Conservation (phyloP, 92 coral and sea anemone species). For the Metridium senile region DNA sequence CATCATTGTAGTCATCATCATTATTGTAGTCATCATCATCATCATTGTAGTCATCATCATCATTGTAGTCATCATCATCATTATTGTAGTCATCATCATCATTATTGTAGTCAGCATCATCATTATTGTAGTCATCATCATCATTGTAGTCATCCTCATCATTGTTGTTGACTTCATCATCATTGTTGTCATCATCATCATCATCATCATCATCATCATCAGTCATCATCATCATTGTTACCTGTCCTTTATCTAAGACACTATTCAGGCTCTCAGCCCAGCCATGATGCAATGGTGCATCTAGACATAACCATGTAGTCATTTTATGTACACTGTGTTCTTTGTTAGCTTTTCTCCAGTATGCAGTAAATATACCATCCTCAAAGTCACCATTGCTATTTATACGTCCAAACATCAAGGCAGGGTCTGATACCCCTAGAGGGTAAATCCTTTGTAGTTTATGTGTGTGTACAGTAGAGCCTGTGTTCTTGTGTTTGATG, state of each 20-base stretch:
- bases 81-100: not conserved
- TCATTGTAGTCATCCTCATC: not conserved
- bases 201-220: not conserved
- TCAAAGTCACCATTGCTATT: constrained; percentile 82
- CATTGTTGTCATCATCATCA: not conserved
- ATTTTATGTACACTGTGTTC: constrained; percentile 93
- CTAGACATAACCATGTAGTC: constrained; percentile 97
- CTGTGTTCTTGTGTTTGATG: constrained; percentile 93
- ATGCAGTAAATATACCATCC: constrained; percentile 94
- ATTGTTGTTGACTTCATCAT: not conserved
- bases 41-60: not conserved
- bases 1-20: not conserved
- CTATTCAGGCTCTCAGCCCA: constrained; percentile 97
- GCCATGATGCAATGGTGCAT: constrained; percentile 94
- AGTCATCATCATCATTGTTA: constrained; percentile 15
- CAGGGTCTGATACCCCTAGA: constrained; percentile 86
- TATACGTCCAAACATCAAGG: constrained; percentile 93
- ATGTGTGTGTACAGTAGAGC: constrained; percentile 90
- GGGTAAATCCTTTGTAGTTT: constrained; percentile 91
- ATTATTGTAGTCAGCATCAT: not conserved
- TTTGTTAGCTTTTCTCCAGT: constrained; percentile 96
- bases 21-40: not conserved
- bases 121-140: not conserved
- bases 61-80: not conserved
- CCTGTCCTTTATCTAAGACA: constrained; percentile 91